Evolutionary conservation across 2,888 invertebrate species (phyloP), one percentile per base, ranked within the genome.

Genomic region (Drosophila nr. perissopoda): DNA sequence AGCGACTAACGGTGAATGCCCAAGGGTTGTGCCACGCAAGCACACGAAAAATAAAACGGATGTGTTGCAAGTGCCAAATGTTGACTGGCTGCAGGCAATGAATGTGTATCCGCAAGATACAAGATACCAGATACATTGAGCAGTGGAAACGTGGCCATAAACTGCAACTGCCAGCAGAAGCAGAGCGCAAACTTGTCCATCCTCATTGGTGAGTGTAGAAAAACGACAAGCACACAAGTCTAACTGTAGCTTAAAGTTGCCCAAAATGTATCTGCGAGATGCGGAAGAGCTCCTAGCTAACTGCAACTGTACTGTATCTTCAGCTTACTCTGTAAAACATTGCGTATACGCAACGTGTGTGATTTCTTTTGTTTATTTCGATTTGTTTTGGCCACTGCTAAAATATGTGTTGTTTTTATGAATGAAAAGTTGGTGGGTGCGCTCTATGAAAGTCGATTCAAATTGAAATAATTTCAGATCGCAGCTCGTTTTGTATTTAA

Each of bases 331-430:
- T 29, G 58, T 34, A 49, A 36, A 59, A 75, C 74, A 68, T 76
- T 87, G 88, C 83, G 89, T 89, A 84, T 84, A 84, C 89, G 88
- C 69, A 70, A 54, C 49, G n/a, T 31, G 49, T 60, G 38, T 11
- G 34, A 34, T 31, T 38, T 46, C 52, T n/a, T 48, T 31, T 42
- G 60, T 58, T 74, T 58, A 54, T 13, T 34, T 16, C 31, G 18
- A 33, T 46, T 57, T 11, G 10, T 18, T 11, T 40, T 31, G 13
- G 33, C 57, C 49, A 29, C 40, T 53, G 56, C 33, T 7, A 42
- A 42, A 31, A 16, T n/a, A 8, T 16, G 21, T 36, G n/a, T 38
- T 48, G 8, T 21, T 63, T 60, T 54, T 40, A 73, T 77, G 64
- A 68, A 70, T 70, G 64, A 74, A 70, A 34, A 38, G 21, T 31